Evolutionary conservation across 2,113 vertebrate genomes (phyloP), one percentile per base, ranked within the genome.

Genomic region (Miniopterus natalensis): DNA sequence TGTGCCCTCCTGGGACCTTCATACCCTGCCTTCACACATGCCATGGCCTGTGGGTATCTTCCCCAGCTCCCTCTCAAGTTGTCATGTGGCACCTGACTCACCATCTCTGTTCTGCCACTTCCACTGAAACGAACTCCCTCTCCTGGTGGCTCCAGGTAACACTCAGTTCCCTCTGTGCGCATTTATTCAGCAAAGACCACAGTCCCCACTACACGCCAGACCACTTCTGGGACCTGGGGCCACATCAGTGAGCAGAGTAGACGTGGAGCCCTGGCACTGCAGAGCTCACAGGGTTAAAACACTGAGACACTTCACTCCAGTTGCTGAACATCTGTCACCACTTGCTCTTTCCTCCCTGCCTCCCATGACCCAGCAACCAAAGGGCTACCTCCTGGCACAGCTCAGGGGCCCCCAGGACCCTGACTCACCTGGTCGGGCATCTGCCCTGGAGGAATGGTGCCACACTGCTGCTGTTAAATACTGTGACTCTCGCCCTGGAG

Each of bases 201-300:
- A 42, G 45, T 23, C 51, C 80, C 89, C 3, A 3, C 13, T n/a
- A 14, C 49, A 51, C 1, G 2, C 55, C 68, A 55, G 85, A 42
- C 21, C 23, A 9, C 2, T 29, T 13, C 80, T 71, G 59, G 65
- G 83, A 31, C 17, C 31, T 6, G 14, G 8, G 53, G 45, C 40
- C 11, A 4, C 1, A 2, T 10, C 31, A 17, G 17, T 4, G 20
- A 71, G 42, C 61, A 74, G 47, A 70, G 18, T 6, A 47, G 20
- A 53, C 0, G 0, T 12, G 1, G 13, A 74, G n/a, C 27, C 21
- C 40, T 5, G 23, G 20, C 1, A 0, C 84, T 61, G 40, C 1
- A 21, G 42, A 25, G 25, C 27, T 14, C 2, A 5, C 1, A 2
- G 4, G 47, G 80, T 31, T 42, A 17, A 71, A 89, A 27, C 5